Percentiles rank a stretch among this genome's conserved stretches.
phyloP scores from a whole-genome alignment of 2,797 vertebrate species.

The Enteromius radiatus region DNA sequence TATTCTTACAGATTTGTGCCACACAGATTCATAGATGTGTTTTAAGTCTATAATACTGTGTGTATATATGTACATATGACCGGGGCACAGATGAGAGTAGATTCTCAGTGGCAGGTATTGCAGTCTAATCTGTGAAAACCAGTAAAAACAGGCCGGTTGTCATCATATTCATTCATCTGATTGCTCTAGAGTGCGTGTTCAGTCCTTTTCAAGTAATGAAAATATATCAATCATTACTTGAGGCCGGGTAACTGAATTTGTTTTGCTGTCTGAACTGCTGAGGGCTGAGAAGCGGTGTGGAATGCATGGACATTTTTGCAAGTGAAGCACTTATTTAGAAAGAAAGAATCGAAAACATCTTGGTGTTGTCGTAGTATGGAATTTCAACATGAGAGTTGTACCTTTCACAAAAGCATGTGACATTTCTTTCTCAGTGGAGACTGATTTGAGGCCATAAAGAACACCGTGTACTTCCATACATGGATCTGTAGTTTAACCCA shows the following conservation, averaged over 20 bases:
- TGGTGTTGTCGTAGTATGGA: conserved; percentile 18
- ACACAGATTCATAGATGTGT: not conserved
- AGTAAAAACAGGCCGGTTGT: not conserved
- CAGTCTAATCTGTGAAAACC: not conserved
- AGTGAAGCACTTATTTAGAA: conserved; percentile 21
- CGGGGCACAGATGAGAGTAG: not conserved
- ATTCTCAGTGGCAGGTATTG: not conserved
- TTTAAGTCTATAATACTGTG: no score
- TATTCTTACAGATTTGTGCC: not conserved
- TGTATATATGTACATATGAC: not conserved
- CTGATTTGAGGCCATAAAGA: not conserved
- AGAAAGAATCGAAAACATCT: conserved; percentile 31
- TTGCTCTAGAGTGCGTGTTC: conserved; percentile 19
- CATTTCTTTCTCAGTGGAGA: not conserved
- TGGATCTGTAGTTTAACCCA: not conserved
- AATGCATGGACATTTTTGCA: conserved; percentile 16
- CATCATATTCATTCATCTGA: conserved; percentile 37
- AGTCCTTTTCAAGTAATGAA: conserved; percentile 44
- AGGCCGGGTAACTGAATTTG: conserved; percentile 6
- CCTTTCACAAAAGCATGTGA: conserved; percentile 46
- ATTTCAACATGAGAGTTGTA: conserved; percentile 23
- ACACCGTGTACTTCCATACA: conserved; percentile 13
- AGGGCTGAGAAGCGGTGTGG: not conserved
- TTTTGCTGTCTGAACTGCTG: conserved; percentile 29
- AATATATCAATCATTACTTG: conserved; percentile 32